A percentile compares a stretch with the other conserved stretches of the same genome.
Evolutionary conservation across 2,888 invertebrate genomes (phyloP).

Genomic region (Caenorhabditis sinica): DNA sequence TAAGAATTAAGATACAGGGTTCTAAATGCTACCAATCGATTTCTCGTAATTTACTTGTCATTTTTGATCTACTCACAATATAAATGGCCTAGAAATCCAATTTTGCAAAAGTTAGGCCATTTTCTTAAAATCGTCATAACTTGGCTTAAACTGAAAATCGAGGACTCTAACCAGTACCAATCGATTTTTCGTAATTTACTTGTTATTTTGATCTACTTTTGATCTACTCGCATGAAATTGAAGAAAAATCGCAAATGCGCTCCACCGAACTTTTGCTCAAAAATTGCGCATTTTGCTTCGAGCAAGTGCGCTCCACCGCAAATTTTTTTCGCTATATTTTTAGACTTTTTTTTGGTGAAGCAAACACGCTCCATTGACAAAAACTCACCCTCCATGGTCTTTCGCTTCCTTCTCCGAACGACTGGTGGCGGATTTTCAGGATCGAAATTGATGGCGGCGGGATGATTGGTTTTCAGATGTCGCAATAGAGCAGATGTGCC

Average conservation of each 20-base stretch:
- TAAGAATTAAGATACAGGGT: too few relatives aligned
- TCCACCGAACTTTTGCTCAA: neutral
- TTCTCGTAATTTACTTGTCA: too few relatives aligned
- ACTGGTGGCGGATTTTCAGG: slow-evolving; percentile 56
- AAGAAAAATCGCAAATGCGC: too few relatives aligned
- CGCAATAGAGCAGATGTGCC: slow-evolving; percentile 62
- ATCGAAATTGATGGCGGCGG: slow-evolving; percentile 59
- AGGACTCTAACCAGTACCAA: neutral
- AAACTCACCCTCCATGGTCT: slow-evolving; percentile 29
- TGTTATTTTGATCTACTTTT: neutral
- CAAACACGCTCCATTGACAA: slow-evolving; percentile 28
- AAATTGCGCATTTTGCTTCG: too few relatives aligned
- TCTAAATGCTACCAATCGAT: too few relatives aligned
- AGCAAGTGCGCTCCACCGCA: slow-evolving; percentile 24
- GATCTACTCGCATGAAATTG: too few relatives aligned
- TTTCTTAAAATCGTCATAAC: too few relatives aligned
- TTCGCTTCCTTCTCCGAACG: slow-evolving; percentile 29
- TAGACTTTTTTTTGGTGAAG: too few relatives aligned
- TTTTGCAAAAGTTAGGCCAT: too few relatives aligned
- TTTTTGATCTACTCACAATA: too few relatives aligned
- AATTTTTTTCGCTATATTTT: neutral
- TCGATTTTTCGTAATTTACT: too few relatives aligned
- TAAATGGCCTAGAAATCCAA: too few relatives aligned
- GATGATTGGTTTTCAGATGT: slow-evolving; percentile 60
- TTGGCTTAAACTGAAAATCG: neutral